Percentiles rank a stretch among this genome's conserved stretches.
Evolutionary conservation across 1,140 invertebrate genomes (phyloP).

Genomic region (Sarcophaga bullata): DNA sequence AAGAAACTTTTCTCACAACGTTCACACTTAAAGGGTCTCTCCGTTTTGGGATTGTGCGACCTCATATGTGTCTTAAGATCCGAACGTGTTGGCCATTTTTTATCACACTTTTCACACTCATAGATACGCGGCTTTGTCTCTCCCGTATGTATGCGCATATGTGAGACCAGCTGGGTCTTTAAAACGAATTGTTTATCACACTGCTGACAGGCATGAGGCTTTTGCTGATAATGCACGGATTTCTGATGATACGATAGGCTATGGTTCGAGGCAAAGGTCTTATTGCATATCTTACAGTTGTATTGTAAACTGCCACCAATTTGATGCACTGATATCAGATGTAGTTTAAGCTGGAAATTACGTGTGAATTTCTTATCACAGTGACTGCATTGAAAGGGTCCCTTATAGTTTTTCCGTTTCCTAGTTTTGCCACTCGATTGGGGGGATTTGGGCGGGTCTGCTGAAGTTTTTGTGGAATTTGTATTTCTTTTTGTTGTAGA

Average conservation of each 20-base stretch:
- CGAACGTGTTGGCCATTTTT: slow-evolving; percentile 58
- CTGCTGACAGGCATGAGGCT: slow-evolving; percentile 64
- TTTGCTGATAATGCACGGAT: slow-evolving; percentile 66
- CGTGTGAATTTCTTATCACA: slow-evolving; percentile 63
- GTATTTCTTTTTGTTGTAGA: background rate
- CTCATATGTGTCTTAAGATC: slow-evolving; percentile 61
- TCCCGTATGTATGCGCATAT: slow-evolving; percentile 65
- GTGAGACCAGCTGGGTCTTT: slow-evolving; percentile 66
- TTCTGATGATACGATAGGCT: slow-evolving; percentile 58
- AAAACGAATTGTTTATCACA: slow-evolving; percentile 67
- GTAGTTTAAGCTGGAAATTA: slow-evolving; percentile 59
- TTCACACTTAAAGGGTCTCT: slow-evolving; percentile 60
- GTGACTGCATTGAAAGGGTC: slow-evolving; percentile 51
- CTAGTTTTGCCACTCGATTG: background rate
- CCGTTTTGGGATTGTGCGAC: slow-evolving; percentile 55
- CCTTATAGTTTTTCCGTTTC: slow-evolving; percentile 40
- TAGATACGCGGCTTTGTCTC: slow-evolving; percentile 58
- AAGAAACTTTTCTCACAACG: slow-evolving; percentile 58
- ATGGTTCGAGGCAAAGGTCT: slow-evolving; percentile 58
- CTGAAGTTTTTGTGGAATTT: background rate
- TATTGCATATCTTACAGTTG: slow-evolving; percentile 55
- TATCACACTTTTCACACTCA: slow-evolving; percentile 51
- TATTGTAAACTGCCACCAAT: slow-evolving; percentile 56
- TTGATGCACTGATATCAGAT: slow-evolving; percentile 58
- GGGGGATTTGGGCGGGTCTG: background rate